Evolutionary conservation across 2,797 vertebrate species (phyloP).

Genomic region (Parotocinclus haroldoi): DNA sequence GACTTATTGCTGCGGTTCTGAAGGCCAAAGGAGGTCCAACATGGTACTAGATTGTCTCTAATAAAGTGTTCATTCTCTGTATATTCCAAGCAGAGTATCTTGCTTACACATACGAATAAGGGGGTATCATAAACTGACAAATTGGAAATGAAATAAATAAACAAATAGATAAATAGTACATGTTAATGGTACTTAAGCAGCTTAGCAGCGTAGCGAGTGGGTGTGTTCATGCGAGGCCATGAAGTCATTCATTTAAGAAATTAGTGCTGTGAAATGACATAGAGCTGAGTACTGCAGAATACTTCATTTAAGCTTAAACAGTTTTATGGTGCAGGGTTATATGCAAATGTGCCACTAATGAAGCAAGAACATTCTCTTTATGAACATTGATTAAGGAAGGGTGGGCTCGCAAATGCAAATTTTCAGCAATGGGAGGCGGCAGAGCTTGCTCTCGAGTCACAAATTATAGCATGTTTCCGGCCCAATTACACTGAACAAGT

Average conservation of each 20-base stretch:
- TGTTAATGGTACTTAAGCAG: background rate
- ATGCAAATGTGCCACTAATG: conserved; percentile 70
- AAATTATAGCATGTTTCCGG: conserved; percentile 74
- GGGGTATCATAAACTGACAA: background rate
- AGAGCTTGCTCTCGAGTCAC: conserved; percentile 69
- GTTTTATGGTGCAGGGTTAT: conserved; percentile 50
- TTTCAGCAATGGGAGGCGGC: conserved; percentile 71
- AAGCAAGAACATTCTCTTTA: conserved; percentile 74
- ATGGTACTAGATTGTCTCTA: too few species aligned
- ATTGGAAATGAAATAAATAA: background rate
- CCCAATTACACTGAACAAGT: conserved; percentile 74
- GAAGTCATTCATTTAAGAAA: conserved; percentile 31
- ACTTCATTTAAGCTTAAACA: conserved; percentile 68
- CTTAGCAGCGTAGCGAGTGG: background rate
- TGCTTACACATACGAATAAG: background rate
- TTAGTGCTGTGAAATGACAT: conserved; percentile 45
- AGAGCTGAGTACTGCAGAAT: conserved; percentile 44
- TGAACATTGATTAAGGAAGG: conserved; percentile 72
- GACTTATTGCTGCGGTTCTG: too few species aligned
- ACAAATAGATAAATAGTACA: too few species aligned
- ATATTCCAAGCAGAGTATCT: too few species aligned
- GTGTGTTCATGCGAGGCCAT: conserved; percentile 14
- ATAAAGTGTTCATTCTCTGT: too few species aligned
- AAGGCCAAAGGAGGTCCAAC: too few species aligned
- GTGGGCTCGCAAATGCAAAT: conserved; percentile 66